Evolutionary conservation across 92 coral and sea anemone genomes (phyloP).

Genomic region (Anthopleura xanthogrammica): DNA sequence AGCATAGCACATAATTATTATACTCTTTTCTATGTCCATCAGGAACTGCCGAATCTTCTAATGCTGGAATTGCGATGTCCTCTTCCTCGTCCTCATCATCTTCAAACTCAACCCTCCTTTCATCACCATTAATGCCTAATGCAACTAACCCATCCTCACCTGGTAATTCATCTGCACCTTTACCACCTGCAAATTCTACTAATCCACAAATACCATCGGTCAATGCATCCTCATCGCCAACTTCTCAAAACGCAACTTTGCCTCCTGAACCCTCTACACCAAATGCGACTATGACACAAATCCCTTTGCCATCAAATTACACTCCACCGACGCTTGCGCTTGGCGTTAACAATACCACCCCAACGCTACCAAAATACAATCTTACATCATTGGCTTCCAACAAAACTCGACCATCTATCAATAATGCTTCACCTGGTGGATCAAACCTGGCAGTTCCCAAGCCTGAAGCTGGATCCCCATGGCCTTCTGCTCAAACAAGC

Average conservation of each 20-base stretch:
- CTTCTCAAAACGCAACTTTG: background rate
- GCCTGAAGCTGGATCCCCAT: conserved; percentile 10
- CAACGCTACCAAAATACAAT: conserved; percentile 18
- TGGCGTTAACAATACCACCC: conserved; percentile 2
- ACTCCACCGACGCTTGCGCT: background rate
- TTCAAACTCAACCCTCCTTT: background rate
- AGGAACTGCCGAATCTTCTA: background rate
- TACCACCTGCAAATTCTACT: background rate
- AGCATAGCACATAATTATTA: background rate
- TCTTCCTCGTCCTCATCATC: background rate
- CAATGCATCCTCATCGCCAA: background rate
- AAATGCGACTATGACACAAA: background rate
- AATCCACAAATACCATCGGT: background rate
- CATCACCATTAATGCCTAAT: background rate
- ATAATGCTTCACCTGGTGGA: background rate
- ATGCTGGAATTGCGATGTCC: no score
- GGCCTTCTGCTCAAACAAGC: conserved; percentile 15
- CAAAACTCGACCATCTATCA: background rate
- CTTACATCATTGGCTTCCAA: background rate
- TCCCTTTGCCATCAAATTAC: conserved; percentile 1
- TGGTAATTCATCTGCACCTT: background rate
- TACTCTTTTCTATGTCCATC: background rate
- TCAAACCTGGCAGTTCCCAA: background rate
- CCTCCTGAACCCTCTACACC: background rate
- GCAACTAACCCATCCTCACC: background rate